Conservation (phyloP, 1,140 invertebrate genomes). For the Papilio machaon region DNA sequence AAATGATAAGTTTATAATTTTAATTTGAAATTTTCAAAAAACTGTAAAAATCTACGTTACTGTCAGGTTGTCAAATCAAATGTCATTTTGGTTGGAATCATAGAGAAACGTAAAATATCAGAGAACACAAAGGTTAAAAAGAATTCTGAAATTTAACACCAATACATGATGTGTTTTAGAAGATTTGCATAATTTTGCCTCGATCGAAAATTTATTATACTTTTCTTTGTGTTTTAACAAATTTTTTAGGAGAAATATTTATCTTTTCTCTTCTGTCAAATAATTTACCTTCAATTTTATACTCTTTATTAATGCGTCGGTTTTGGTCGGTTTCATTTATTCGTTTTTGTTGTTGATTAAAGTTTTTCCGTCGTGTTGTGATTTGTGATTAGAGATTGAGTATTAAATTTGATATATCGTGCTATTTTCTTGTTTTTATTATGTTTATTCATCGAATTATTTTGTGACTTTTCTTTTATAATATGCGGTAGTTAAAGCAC, state of each 20-base stretch:
- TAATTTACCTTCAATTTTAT: not conserved
- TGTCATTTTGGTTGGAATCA: too few species aligned
- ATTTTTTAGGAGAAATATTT: not conserved
- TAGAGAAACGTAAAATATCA: too few species aligned
- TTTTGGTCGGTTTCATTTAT: not conserved
- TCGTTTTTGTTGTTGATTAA: not conserved
- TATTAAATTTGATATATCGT: not conserved
- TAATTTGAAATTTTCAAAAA: too few species aligned
- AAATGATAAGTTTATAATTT: too few species aligned
- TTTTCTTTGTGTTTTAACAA: too few species aligned
- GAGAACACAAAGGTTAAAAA: too few species aligned
- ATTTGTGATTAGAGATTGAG: not conserved
- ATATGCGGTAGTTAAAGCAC: conserved; percentile 7
- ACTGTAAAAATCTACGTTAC: too few species aligned
- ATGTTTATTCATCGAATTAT: not conserved
- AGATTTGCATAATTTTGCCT: too few species aligned
- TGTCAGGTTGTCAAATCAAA: too few species aligned
- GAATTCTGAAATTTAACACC: too few species aligned
- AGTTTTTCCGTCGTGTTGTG: conserved; percentile 10
- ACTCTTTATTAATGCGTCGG: not conserved
- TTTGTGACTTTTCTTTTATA: conserved; percentile 15
- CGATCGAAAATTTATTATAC: too few species aligned
- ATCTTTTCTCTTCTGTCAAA: not conserved
- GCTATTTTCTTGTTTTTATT: not conserved
- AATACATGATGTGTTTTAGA: too few species aligned